A percentile compares a stretch with the other conserved stretches of the same genome.
Conservation (phyloP, 1,140 invertebrate genomes). For the Steinernema feltiae region DNA sequence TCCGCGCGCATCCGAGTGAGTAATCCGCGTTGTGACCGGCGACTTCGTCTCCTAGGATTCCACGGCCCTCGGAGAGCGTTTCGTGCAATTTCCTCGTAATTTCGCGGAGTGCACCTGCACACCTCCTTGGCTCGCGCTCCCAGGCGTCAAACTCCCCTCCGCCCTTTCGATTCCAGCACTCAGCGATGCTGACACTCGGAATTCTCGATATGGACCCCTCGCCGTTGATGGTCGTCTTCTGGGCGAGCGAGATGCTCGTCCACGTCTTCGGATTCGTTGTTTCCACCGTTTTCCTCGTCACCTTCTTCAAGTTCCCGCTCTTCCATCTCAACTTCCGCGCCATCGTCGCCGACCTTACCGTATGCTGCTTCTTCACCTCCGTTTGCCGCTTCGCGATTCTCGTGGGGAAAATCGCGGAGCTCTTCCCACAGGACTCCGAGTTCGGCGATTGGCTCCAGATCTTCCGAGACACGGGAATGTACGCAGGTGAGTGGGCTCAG, state of each 20-base stretch:
- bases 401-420: background rate
- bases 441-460: background rate
- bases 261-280: background rate
- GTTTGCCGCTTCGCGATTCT: background rate
- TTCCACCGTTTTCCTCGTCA: background rate
- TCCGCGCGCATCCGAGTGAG: no score
- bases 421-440: background rate
- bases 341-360: background rate
- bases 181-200: background rate
- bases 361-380: background rate
- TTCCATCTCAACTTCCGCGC: background rate
- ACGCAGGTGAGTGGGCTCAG: background rate
- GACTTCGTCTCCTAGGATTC: no score
- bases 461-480: background rate
- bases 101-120: background rate
- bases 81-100: background rate
- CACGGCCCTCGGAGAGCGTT: background rate
- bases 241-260: background rate
- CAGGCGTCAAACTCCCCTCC: background rate
- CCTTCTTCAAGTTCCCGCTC: background rate
- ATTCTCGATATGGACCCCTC: background rate
- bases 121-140: background rate
- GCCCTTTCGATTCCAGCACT: background rate
- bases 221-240: background rate
- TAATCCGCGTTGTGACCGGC: no score